phyloP scores from a whole-genome alignment of 1,140 invertebrate genomes.

The Hylaeus anthracinus region DNA sequence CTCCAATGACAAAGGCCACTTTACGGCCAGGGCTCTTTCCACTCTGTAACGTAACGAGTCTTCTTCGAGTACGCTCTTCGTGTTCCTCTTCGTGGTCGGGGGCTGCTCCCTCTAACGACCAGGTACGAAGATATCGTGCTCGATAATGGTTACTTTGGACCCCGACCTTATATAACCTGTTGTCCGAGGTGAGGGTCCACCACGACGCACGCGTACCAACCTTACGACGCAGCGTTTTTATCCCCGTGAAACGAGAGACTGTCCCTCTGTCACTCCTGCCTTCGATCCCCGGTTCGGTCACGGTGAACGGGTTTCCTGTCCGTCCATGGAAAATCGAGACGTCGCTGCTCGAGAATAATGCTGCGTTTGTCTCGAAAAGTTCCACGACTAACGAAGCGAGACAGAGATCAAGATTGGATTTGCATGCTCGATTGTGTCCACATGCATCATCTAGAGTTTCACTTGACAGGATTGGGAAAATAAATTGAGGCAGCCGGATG shows the following conservation, averaged over 20 bases:
- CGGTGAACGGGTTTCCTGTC: slow-evolving; percentile 44
- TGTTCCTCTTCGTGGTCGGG: slow-evolving; percentile 58
- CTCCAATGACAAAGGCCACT: slow-evolving; percentile 68
- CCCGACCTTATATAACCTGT: slow-evolving; percentile 63
- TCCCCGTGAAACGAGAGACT: slow-evolving; percentile 46
- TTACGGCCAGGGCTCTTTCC: slow-evolving; percentile 54
- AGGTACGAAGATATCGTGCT: slow-evolving; percentile 61
- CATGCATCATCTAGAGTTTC: too few relatives aligned
- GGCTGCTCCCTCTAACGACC: slow-evolving; percentile 58
- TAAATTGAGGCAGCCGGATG: too few relatives aligned
- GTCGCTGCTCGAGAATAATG: too few relatives aligned
- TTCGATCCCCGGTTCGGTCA: slow-evolving; percentile 31
- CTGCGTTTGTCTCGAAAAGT: too few relatives aligned
- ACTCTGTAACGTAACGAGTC: slow-evolving; percentile 61
- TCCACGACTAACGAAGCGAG: too few relatives aligned
- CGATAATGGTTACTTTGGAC: slow-evolving; percentile 62
- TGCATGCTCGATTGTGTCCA: too few relatives aligned
- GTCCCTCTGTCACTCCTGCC: slow-evolving; percentile 44
- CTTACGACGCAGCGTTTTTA: slow-evolving; percentile 51
- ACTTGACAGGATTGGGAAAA: too few relatives aligned
- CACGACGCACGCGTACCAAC: slow-evolving; percentile 45
- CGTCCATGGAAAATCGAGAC: slow-evolving; percentile 38
- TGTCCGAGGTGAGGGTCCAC: slow-evolving; percentile 55
- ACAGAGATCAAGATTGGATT: too few relatives aligned
- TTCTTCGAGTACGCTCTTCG: slow-evolving; percentile 53